Evolutionary conservation across 1,140 invertebrate species (phyloP), one percentile per base, ranked within the genome.

Genomic region (Pteromalus puparum): DNA sequence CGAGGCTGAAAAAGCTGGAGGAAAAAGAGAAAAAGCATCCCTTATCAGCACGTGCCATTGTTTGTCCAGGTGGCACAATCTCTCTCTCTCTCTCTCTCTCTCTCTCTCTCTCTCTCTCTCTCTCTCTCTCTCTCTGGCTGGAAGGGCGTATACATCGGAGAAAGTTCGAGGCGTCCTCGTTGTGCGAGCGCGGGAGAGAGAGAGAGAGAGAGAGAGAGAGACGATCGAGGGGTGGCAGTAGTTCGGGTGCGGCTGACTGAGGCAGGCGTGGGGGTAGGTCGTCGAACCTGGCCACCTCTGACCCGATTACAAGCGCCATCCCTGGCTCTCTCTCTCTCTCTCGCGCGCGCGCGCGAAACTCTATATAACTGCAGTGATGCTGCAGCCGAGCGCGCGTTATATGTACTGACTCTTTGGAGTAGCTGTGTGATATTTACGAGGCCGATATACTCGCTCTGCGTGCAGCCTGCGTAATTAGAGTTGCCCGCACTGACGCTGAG

Each of bases 301-400:
- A 90, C 88, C 88, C 88, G 88, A 89, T 88, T 90, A 90, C 88
- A 83, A 88, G 87, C 38, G 38, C 18, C 83, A 86, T 61, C 86
- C 85, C 86, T 79, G 83, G 74, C 72, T 26, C 86, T 53, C 48
- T 53, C 48, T 53, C 48, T 53, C 48, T 61, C 18, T n/a, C 48
- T 21, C 48, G 0, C 48, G n/a, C 9, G 26, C 48, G 1, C 48
- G 0, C 48, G n/a, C 9, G 26, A 68, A 68, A n/a, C 67, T 28
- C 26, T 70, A 28, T 15, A 70, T 70, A 13, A 26, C 24, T 15
- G 67, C 67, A 61, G 53, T 70, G 67, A 70, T 70, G 67, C 67
- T 70, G 67, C 67, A 70, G 24, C 67, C 67, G 13, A 4, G 15
- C 46, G 46, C 12, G 4, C 15, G 12, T 48, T 48, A 15, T 48